These are phyloP conservation scores for Dinoponera quadriceps DNA, from an alignment of 1,140 invertebrate species.

Conservation along the genomic window DNA sequence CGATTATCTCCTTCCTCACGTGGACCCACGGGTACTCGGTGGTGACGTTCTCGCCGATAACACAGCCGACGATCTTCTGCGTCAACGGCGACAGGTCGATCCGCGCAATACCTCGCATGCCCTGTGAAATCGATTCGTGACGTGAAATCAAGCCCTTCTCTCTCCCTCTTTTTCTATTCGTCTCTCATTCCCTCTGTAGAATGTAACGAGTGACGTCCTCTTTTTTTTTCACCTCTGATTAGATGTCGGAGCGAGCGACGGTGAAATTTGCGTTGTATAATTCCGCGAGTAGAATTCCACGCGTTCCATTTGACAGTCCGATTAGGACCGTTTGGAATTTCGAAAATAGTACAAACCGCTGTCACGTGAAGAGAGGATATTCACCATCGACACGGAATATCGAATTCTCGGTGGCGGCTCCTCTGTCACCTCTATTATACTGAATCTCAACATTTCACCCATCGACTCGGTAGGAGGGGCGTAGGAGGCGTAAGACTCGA, in stretches of 20 bases:
- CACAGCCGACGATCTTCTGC: conserved; percentile 85
- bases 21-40: conserved; percentile 91
- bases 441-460: conserved; percentile 47
- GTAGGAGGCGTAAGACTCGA: conserved; percentile 72
- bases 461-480: conserved; percentile 44
- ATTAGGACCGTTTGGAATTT: not conserved
- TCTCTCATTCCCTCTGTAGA: not conserved
- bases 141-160: not conserved
- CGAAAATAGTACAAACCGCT: conserved; percentile 9
- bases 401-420: conserved; percentile 56
- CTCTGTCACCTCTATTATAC: conserved; percentile 12
- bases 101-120: conserved; percentile 75
- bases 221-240: no score
- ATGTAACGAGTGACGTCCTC: not conserved
- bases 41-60: conserved; percentile 87
- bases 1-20: conserved; percentile 87
- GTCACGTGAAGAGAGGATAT: not conserved
- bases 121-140: conserved; percentile 56
- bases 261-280: not conserved
- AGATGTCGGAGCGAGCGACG: not conserved
- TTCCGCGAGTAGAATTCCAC: not conserved
- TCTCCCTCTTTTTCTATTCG: not conserved
- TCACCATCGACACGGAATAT: conserved; percentile 72
- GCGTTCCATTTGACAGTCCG: no score
- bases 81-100: conserved; percentile 81